phyloP scores from a whole-genome alignment of 2,888 invertebrate species.

The Chromoteleia sp. region DNA sequence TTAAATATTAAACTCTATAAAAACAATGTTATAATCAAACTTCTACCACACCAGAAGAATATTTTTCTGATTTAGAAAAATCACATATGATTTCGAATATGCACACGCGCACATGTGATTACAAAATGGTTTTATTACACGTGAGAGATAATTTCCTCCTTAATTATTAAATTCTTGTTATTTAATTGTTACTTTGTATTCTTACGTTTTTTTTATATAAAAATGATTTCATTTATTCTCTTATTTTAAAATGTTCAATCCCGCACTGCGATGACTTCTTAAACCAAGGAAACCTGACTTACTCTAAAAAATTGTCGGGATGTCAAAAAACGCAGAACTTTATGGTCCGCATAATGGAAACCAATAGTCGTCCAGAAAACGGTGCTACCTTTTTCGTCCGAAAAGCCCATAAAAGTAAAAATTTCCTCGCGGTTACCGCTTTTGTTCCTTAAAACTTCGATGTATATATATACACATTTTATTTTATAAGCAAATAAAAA shows the following conservation, averaged over 20 bases:
- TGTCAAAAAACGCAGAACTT: conserved; percentile 7
- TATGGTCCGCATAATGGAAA: conserved; percentile 15
- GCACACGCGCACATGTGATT: no score
- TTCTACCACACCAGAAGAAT: no score
- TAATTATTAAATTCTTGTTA: no score
- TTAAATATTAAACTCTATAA: no score
- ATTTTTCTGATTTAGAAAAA: no score
- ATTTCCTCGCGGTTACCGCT: conserved; percentile 35
- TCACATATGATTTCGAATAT: no score
- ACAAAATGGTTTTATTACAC: no score
- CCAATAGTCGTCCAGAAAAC: conserved; percentile 20
- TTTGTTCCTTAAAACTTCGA: conserved; percentile 17
- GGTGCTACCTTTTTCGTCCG: conserved; percentile 9
- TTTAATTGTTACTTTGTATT: no score
- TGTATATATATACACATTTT: conserved; percentile 7
- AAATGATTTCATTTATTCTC: no score
- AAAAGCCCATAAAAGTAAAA: conserved; percentile 38
- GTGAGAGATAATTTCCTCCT: no score
- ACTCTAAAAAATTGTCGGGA: background rate
- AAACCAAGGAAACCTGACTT: background rate
- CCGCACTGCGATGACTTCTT: background rate
- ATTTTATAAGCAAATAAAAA: conserved; percentile 38
- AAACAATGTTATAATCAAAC: no score
- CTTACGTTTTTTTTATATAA: no score
- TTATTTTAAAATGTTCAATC: background rate